A percentile compares a stretch with the other conserved stretches of the same genome.
Evolutionary conservation across 1,140 invertebrate genomes (phyloP).

Genomic region (Hormaphis cornu): DNA sequence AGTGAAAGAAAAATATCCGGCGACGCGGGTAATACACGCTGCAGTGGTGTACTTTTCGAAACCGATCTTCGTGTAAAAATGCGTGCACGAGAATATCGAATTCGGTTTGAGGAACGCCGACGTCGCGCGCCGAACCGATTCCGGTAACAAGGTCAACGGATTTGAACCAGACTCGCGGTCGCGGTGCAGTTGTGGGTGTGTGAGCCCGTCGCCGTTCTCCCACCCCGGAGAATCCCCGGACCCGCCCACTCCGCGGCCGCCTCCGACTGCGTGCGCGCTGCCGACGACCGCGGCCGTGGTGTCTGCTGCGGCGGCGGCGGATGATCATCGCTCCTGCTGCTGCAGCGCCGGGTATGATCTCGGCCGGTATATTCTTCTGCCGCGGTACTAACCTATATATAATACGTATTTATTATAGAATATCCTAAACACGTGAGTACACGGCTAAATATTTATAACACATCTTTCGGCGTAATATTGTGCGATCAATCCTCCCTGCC

Average conservation of each 20-base stretch:
- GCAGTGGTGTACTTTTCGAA: neutral
- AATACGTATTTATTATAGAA: no score
- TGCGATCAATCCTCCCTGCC: no score
- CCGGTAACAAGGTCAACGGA: constrained; percentile 29
- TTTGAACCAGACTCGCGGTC: constrained; percentile 30
- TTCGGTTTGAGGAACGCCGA: constrained; percentile 26
- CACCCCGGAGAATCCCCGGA: neutral
- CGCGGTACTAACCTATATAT: no score
- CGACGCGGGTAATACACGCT: neutral
- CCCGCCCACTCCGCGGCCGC: constrained; percentile 14
- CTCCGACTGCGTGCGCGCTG: constrained; percentile 3
- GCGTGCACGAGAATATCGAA: constrained; percentile 10
- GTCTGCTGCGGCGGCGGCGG: no score
- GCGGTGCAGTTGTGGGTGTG: constrained; percentile 26
- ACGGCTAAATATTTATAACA: no score
- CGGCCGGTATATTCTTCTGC: no score
- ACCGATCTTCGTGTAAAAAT: constrained; percentile 11
- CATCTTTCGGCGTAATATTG: no score
- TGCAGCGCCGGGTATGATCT: no score
- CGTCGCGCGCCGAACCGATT: constrained; percentile 30
- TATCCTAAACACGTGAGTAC: no score
- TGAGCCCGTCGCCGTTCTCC: constrained; percentile 10
- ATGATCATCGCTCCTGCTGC: no score
- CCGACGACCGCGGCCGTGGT: neutral
- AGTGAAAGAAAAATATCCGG: no score